Conservation (phyloP, 2,113 vertebrate species). For the Vidua chalybeata region DNA sequence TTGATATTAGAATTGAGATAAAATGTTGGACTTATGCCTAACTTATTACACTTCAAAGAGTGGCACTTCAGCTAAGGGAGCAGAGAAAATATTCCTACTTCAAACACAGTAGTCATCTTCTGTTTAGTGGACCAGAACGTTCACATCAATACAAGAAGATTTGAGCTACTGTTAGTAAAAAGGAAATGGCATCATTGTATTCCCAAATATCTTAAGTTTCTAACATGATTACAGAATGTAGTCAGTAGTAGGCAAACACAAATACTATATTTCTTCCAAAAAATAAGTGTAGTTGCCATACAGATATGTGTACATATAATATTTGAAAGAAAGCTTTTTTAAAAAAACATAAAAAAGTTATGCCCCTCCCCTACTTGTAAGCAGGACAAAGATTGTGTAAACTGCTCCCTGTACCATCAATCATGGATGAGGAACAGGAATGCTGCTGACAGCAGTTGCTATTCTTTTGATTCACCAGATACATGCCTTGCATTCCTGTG, state of each 20-base stretch:
- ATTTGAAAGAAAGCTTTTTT: not conserved
- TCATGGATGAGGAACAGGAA: not conserved
- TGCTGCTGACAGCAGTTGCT: constrained; percentile 45
- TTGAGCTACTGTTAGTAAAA: not conserved
- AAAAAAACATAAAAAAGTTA: not conserved
- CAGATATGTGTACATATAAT: not conserved
- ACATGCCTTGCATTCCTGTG: constrained; percentile 16
- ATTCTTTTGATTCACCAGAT: constrained; percentile 37
- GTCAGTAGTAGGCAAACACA: not conserved
- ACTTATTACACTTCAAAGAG: not conserved
- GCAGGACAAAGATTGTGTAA: not conserved
- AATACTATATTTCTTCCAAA: not conserved
- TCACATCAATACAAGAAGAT: not conserved
- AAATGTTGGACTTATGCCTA: not conserved
- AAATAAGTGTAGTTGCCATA: not conserved
- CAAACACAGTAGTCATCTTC: not conserved
- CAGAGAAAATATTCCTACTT: not conserved
- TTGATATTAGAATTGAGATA: not conserved
- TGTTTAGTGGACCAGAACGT: not conserved
- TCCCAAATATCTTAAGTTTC: not conserved
- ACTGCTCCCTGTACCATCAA: not conserved
- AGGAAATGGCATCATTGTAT: not conserved
- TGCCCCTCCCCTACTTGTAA: not conserved
- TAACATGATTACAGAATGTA: not conserved
- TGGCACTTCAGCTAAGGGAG: not conserved